Evolutionary conservation across 64 coral and sea anemone species (phyloP), one percentile per base, ranked within the genome.

Genomic region (Orbicella faveolata): DNA sequence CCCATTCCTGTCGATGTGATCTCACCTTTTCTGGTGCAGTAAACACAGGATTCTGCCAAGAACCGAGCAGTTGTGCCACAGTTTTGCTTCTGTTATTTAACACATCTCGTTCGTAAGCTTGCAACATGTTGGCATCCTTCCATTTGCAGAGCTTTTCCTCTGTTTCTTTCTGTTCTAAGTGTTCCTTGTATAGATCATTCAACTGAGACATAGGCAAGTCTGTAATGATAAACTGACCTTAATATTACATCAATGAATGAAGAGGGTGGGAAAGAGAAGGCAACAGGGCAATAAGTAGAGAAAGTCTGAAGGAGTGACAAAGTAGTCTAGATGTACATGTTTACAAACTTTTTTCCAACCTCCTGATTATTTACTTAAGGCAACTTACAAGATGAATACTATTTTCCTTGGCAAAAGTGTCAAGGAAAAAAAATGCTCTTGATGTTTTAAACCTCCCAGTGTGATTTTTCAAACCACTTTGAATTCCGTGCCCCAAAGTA

Each of bases 11-110:
- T 59, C 13, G 15, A 59, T 16, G 15, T 59, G 4, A 73, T 70
- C 74, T 90, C 80, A 86, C 84, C 89, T 75, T 86, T 88, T 33
- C 89, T 64, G 89, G 33, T 61, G 75, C 61, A 34, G 39, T 26
- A 91, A 95, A 95, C 21, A 95, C 93, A 83, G 93, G 93, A 83
- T 95, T 95, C 19, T 66, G 41, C 93, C 93, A 95, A 55, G 68
- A 63, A 19, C 80, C 73, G 2, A 91, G 83, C 84, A 95, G 90
- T 26, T 84, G 36, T 41, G 54, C 73, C 25, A 91, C 74, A 30
- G 52, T 73, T 34, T 61, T 64, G 13, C 25, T 30, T 74, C 57
- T 21, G 21, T 34, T 74, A 20, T 85, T 73, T 5, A 21, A 52
- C 23, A 85, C 36, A 72, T 72, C 48, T 66, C 73, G 23, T 85